Conservation (phyloP, 2,113 vertebrate species). For the Loxodonta africana region DNA sequence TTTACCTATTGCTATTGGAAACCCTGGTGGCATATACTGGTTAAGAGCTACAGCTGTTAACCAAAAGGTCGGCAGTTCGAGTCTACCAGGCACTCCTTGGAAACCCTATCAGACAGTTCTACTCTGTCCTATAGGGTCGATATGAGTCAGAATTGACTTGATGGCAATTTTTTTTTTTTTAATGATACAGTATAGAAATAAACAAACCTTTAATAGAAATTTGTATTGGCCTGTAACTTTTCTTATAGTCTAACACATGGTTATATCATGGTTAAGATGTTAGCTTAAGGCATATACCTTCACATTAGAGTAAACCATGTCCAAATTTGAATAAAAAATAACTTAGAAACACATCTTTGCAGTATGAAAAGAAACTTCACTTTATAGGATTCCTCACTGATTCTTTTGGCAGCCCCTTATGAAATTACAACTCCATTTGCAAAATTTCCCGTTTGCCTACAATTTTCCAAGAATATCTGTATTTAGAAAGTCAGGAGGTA, state of each 20-base stretch:
- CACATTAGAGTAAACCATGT: background rate
- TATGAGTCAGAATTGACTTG: too few species aligned
- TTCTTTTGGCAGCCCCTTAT: background rate
- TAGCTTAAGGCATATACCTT: background rate
- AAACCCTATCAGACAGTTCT: too few species aligned
- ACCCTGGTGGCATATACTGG: too few species aligned
- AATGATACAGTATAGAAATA: background rate
- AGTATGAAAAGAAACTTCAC: background rate
- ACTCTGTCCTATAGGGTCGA: too few species aligned
- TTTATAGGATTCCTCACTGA: conserved; percentile 23
- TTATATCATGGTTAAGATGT: background rate
- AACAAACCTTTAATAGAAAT: background rate
- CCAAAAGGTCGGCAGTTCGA: too few species aligned
- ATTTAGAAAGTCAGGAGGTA: conserved; percentile 33
- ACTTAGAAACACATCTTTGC: background rate
- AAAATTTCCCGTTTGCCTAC: background rate
- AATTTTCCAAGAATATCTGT: background rate
- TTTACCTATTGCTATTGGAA: background rate
- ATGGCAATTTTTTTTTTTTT: too few species aligned
- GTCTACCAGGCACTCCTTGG: too few species aligned
- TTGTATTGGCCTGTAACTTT: conserved; percentile 30
- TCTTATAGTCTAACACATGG: background rate
- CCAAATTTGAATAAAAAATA: conserved; percentile 44
- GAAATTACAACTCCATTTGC: conserved; percentile 56
- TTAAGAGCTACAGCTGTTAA: too few species aligned